A percentile compares a stretch with the other conserved stretches of the same genome.
Conservation (phyloP, 2,888 invertebrate species). For the Encarsia formosa region DNA sequence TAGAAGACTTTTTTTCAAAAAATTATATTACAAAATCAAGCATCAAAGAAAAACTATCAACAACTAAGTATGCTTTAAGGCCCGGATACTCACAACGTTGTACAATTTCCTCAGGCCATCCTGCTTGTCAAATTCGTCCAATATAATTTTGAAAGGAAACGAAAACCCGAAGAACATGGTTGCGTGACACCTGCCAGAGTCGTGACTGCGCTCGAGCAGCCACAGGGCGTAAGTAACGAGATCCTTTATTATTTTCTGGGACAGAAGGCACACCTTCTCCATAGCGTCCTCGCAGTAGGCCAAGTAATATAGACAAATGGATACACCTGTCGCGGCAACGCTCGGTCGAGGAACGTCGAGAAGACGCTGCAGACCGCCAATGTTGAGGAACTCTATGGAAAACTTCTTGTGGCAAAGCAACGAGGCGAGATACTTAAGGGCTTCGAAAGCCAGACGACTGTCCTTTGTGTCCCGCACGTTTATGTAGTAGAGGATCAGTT, state of each 20-base stretch:
- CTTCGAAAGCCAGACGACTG: slow-evolving; percentile 92
- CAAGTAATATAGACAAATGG: slow-evolving; percentile 92
- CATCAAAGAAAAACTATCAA: too few relatives aligned
- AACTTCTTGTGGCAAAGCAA: slow-evolving; percentile 97
- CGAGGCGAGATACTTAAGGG: slow-evolving; percentile 90
- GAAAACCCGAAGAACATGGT: slow-evolving; percentile 97
- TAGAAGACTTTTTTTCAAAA: too few relatives aligned
- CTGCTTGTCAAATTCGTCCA: slow-evolving; percentile 91
- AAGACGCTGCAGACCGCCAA: slow-evolving; percentile 79
- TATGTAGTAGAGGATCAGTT: slow-evolving; percentile 85
- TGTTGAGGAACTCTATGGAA: slow-evolving; percentile 89
- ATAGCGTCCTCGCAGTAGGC: slow-evolving; percentile 97
- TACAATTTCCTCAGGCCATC: slow-evolving; percentile 91
- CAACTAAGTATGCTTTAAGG: too few relatives aligned
- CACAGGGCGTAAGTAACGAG: slow-evolving; percentile 88
- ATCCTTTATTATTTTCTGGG: slow-evolving; percentile 70
- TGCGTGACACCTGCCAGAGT: slow-evolving; percentile 96
- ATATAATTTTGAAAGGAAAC: slow-evolving; percentile 87
- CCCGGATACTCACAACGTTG: slow-evolving; percentile 81
- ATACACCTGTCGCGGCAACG: slow-evolving; percentile 93
- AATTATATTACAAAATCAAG: too few relatives aligned
- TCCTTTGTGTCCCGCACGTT: slow-evolving; percentile 85
- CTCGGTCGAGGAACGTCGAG: slow-evolving; percentile 89
- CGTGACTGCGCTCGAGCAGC: slow-evolving; percentile 93
- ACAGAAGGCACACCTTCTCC: slow-evolving; percentile 88